These are phyloP conservation scores for Platichthys flesus DNA, from an alignment of 2,113 vertebrate species.

Conservation along the genomic window DNA sequence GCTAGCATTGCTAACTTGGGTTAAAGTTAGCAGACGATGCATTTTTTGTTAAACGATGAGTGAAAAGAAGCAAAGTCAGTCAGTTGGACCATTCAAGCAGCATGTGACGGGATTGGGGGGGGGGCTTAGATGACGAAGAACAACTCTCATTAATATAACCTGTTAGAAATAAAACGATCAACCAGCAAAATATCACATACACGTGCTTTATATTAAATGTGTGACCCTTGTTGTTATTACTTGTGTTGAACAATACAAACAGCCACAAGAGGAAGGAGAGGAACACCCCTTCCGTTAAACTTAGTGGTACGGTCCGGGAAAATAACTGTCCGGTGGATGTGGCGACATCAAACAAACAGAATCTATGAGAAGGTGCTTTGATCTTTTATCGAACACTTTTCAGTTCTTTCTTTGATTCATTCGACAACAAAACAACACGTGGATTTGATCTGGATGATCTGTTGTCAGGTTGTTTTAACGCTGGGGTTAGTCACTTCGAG, in stretches of 20 bases:
- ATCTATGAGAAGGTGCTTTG: no score
- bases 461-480: no score
- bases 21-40: slow-evolving; percentile 35
- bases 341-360: slow-evolving; percentile 3
- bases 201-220: no score
- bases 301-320: slow-evolving; percentile 77
- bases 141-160: neutral
- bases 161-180: neutral
- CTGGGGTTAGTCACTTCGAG: no score
- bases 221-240: no score
- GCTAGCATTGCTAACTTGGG: neutral
- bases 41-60: slow-evolving; percentile 60
- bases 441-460: no score
- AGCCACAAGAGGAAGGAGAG: neutral
- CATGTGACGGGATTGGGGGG: neutral
- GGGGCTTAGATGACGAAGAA: neutral
- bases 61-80: slow-evolving; percentile 40
- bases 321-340: slow-evolving; percentile 71
- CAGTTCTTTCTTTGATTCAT: neutral
- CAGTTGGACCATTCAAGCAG: neutral
- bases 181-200: no score
- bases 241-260: neutral
- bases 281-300: slow-evolving; percentile 59
- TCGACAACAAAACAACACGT: no score
- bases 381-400: neutral